Evolutionary conservation across 2,888 invertebrate genomes (phyloP).

Genomic region (Harpalus rufipes): DNA sequence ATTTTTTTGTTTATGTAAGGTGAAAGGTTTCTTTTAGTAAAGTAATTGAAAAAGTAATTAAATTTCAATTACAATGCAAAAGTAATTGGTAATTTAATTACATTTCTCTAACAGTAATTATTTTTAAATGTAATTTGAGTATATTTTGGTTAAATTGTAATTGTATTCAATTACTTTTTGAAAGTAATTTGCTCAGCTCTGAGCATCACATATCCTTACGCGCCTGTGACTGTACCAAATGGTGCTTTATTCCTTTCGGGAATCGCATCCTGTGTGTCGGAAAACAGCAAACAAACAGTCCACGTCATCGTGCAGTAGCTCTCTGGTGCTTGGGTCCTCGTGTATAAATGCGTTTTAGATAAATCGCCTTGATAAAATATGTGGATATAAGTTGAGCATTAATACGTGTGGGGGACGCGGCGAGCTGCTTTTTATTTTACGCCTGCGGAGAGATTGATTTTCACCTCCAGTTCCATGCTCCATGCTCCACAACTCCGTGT

Average conservation of each 20-base stretch:
- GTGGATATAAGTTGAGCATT: slow-evolving; percentile 68
- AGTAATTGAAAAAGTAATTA: too few species aligned
- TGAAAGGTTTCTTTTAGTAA: too few species aligned
- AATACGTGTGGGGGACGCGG: slow-evolving; percentile 54
- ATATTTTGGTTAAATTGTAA: too few species aligned
- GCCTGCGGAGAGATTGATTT: slow-evolving; percentile 42
- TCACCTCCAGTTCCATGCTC: slow-evolving; percentile 6
- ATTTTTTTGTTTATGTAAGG: too few species aligned
- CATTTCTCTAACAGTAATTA: too few species aligned
- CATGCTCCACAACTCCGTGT: neutral
- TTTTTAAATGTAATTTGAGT: too few species aligned
- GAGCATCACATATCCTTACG: too few species aligned
- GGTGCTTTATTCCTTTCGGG: neutral
- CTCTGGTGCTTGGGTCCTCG: slow-evolving; percentile 69
- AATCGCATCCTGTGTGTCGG: neutral
- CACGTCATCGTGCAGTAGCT: slow-evolving; percentile 70
- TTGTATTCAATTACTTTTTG: too few species aligned
- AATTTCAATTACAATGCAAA: too few species aligned
- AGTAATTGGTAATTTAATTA: too few species aligned
- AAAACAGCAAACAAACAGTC: slow-evolving; percentile 42
- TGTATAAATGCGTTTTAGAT: slow-evolving; percentile 76
- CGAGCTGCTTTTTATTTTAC: slow-evolving; percentile 42
- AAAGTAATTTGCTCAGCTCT: too few species aligned
- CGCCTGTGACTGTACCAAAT: too few species aligned
- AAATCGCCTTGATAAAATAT: slow-evolving; percentile 77